These are phyloP conservation scores for Psettodes erumei DNA, from an alignment of 2,113 vertebrate species.

Conservation along the genomic window DNA sequence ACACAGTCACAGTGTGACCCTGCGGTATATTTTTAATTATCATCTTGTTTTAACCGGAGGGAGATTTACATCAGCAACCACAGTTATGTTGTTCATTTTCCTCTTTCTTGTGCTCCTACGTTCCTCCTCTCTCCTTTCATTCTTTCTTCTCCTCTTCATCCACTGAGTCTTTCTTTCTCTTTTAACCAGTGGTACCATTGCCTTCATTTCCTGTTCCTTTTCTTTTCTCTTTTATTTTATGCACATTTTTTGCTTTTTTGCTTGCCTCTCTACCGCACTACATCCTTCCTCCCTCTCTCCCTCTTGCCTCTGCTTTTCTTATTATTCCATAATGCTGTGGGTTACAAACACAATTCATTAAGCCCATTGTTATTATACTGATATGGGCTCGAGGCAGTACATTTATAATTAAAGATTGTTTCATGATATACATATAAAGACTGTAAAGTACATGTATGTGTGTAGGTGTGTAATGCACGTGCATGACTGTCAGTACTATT, in stretches of 20 bases:
- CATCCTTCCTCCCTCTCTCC: not conserved
- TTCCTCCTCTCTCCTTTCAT: not conserved
- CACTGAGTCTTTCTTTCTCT: not conserved
- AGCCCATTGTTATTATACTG: slow-evolving; percentile 40
- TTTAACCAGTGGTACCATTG: not conserved
- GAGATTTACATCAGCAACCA: slow-evolving; percentile 62
- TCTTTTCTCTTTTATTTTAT: not conserved
- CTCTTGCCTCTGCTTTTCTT: not conserved
- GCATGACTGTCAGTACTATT: not conserved
- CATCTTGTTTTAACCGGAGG: slow-evolving; percentile 74
- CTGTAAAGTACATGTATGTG: not conserved
- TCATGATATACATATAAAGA: slow-evolving; percentile 24
- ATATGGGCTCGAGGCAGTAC: slow-evolving; percentile 18
- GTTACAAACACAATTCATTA: slow-evolving; percentile 55
- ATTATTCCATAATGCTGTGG: slow-evolving; percentile 23
- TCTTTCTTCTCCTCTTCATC: slow-evolving; percentile 1
- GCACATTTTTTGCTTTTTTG: not conserved
- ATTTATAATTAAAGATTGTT: slow-evolving; percentile 62
- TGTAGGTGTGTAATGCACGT: not conserved
- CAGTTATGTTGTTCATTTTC: slow-evolving; percentile 41
- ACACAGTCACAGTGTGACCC: slow-evolving; percentile 54
- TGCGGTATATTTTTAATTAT: slow-evolving; percentile 78
- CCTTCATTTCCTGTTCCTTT: not conserved
- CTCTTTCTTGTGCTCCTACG: not conserved
- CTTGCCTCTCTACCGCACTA: not conserved